These are phyloP conservation scores for Dendrocincla fuliginosa DNA, from an alignment of 2,797 vertebrate species.

Conservation along the genomic window DNA sequence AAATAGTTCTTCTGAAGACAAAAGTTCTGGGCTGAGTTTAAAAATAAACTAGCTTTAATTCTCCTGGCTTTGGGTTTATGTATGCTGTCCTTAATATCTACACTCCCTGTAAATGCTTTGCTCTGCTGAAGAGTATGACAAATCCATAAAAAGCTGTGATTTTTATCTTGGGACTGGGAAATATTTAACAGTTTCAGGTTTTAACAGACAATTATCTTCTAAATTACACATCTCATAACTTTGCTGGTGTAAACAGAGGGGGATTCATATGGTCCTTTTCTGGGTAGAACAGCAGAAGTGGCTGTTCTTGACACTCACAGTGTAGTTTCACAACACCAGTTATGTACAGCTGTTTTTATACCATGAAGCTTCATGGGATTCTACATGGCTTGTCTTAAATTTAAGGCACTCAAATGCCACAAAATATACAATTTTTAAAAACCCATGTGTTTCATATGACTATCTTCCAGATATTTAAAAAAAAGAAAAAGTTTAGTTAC, in stretches of 20 bases:
- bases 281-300: background rate
- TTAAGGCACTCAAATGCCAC: background rate
- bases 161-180: background rate
- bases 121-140: background rate
- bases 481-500: background rate
- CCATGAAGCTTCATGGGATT: background rate
- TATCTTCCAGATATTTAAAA: background rate
- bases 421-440: background rate
- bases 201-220: background rate
- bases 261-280: background rate
- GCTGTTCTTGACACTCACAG: background rate
- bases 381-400: background rate
- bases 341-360: background rate
- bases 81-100: background rate
- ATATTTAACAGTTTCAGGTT: background rate
- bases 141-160: background rate
- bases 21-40: slow-evolving; percentile 16
- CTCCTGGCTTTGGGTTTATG: background rate
- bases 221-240: background rate
- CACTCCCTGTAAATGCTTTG: background rate
- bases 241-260: background rate
- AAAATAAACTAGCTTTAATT: slow-evolving; percentile 24
- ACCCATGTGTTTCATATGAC: background rate
- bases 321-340: background rate
- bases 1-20: background rate